phyloP scores from a whole-genome alignment of 2,113 vertebrate species.

The Labeo catla region DNA sequence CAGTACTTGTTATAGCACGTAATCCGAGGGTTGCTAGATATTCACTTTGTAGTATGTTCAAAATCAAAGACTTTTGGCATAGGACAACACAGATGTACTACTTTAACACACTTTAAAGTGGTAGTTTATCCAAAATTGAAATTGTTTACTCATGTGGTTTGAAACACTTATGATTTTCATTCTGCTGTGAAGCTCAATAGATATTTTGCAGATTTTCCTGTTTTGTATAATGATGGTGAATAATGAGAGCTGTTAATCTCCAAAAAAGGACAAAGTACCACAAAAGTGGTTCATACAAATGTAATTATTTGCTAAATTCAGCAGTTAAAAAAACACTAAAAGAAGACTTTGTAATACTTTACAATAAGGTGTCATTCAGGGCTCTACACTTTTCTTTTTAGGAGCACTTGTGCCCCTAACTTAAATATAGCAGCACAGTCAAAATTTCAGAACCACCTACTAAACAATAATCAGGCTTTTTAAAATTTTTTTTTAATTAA shows the following conservation, averaged over 20 bases:
- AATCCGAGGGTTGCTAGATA: background rate
- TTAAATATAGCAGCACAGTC: too few species aligned
- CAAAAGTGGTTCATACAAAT: background rate
- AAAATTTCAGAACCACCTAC: too few species aligned
- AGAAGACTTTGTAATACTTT: too few species aligned
- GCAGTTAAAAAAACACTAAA: too few species aligned
- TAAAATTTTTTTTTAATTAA: too few species aligned
- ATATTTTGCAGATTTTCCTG: background rate
- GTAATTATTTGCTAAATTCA: too few species aligned
- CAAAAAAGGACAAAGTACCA: background rate
- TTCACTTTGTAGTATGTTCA: background rate
- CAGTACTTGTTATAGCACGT: background rate
- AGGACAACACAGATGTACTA: background rate
- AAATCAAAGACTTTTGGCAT: background rate
- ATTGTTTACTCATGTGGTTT: conserved; percentile 9
- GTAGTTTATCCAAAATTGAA: background rate
- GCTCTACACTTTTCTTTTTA: too few species aligned
- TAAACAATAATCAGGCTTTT: too few species aligned
- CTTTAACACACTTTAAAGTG: background rate
- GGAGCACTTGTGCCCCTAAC: too few species aligned
- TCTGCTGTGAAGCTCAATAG: background rate
- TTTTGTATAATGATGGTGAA: background rate
- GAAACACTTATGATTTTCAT: background rate
- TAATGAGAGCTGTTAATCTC: background rate
- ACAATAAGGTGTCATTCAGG: too few species aligned